Evolutionary conservation across 1,140 invertebrate species (phyloP), one percentile per base, ranked within the genome.

Genomic region (Steinernema feltiae): DNA sequence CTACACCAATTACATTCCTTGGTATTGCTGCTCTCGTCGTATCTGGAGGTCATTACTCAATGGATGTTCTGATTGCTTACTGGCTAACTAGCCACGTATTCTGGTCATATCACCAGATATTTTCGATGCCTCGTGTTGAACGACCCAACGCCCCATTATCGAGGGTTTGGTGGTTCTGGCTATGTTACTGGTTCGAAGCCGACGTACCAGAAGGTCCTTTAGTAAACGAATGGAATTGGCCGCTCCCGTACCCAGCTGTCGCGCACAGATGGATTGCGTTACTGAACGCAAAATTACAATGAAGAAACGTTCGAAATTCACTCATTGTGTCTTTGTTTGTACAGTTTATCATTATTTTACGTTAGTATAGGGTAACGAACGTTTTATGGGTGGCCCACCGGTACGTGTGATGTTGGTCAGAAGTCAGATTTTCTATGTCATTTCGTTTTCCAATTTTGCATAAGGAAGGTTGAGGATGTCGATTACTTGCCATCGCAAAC

Each of bases 91-190:
- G 80, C 69, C 83, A 85, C 75, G 84, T 85, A 27, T 85, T 85
- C 72, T 85, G 84, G 84, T 63, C 70, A 24, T 85, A 85, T 71
- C 84, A 85, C 71, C 84, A 85, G 72, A 86, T 86, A 53, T 85
- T 85, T 71, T 83, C 85, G 73, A 74, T 84, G 48, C 79, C 77
- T 21, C 72, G 75, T 30, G 69, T 70, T 24, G 73, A 81, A 27
- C 75, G 85, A 35, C 74, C 80, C 15, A 41, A 84, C 31, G 83
- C 83, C 7, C 83, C 85, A 0, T 48, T 85, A 27, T 79, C 83
- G 27, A 70, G 76, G 70, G 53, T 85, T 30, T 86, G 84, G 84
- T 85, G 85, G 85, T 85, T 84, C 77, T 84, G 83, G 83, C 32
- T 86, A 24, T 80, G 77, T 35, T 84, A 80, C 74, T 85, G 83